Conservation (phyloP, 37 sponge, comb jelly and placozoan genomes). For the Ianthella basta region DNA sequence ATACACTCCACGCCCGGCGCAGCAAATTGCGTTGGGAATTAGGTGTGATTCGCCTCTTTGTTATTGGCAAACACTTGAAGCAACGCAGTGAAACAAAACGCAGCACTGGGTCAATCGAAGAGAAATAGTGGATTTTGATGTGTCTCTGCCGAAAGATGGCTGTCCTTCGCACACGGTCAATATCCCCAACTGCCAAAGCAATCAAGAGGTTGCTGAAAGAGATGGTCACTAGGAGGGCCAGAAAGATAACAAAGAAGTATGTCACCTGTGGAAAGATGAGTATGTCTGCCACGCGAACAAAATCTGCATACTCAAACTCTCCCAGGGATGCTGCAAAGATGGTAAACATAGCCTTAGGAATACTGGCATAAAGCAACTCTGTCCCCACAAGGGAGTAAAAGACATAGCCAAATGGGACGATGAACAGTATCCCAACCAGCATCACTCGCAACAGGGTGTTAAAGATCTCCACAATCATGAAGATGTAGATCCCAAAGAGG, state of each 20-base stretch:
- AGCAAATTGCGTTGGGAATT: constrained; percentile 9
- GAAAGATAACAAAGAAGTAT: constrained; percentile 61
- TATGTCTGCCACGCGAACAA: constrained; percentile 22
- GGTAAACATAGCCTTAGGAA: constrained; percentile 65
- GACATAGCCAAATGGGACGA: constrained; percentile 75
- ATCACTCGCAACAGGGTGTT: constrained; percentile 63
- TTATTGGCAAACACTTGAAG: not conserved
- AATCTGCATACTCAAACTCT: constrained; percentile 59
- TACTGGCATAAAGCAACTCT: constrained; percentile 30
- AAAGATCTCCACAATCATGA: constrained; percentile 84
- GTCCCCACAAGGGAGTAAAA: constrained; percentile 75
- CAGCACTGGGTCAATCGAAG: constrained; percentile 40
- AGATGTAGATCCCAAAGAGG: constrained; percentile 83
- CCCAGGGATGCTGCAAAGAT: constrained; percentile 67
- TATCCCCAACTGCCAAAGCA: constrained; percentile 93
- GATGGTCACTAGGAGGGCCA: constrained; percentile 74
- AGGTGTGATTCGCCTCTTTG: not conserved
- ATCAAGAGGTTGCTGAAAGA: constrained; percentile 86
- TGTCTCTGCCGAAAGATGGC: constrained; percentile 58
- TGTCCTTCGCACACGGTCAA: constrained; percentile 66
- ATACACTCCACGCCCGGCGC: not conserved
- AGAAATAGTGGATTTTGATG: constrained; percentile 36
- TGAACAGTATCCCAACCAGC: constrained; percentile 51
- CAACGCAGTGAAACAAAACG: not conserved
- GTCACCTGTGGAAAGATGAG: constrained; percentile 44